Percentiles rank a stretch among this genome's conserved stretches.
phyloP scores from a whole-genome alignment of 2,797 vertebrate genomes.

The Parambassis ranga region DNA sequence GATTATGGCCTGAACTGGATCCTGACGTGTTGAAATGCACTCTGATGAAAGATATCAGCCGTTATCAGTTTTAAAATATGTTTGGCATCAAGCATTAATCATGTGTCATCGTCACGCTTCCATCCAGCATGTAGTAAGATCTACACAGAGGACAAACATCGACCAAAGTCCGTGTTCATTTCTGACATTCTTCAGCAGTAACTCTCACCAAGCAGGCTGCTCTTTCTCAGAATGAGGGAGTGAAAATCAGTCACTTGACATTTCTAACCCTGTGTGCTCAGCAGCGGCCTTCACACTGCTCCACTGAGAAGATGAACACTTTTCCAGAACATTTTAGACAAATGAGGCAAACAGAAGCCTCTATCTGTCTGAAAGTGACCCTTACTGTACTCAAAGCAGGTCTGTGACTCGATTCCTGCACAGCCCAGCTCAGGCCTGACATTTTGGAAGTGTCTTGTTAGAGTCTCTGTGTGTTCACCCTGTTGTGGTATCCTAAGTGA shows the following conservation, averaged over 20 bases:
- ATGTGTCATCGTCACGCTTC: too few species aligned
- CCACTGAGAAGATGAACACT: too few species aligned
- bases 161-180: neutral
- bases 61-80: slow-evolving; percentile 45
- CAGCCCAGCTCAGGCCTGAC: neutral
- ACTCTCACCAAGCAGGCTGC: neutral
- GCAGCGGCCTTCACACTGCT: too few species aligned
- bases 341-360: too few species aligned
- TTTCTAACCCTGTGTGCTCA: too few species aligned
- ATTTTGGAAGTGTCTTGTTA: too few species aligned
- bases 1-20: slow-evolving; percentile 8
- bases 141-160: neutral
- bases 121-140: neutral
- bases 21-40: slow-evolving; percentile 30
- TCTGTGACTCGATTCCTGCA: neutral
- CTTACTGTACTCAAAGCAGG: neutral
- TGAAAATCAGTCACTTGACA: too few species aligned
- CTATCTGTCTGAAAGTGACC: too few species aligned
- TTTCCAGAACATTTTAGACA: too few species aligned
- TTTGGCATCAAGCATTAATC: slow-evolving; percentile 37
- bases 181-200: slow-evolving; percentile 2
- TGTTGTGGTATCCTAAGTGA: neutral
- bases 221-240: neutral
- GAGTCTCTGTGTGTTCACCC: too few species aligned
- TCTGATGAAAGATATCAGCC: slow-evolving; percentile 40